phyloP scores from a whole-genome alignment of 2,113 vertebrate genomes.

The Scomber japonicus region DNA sequence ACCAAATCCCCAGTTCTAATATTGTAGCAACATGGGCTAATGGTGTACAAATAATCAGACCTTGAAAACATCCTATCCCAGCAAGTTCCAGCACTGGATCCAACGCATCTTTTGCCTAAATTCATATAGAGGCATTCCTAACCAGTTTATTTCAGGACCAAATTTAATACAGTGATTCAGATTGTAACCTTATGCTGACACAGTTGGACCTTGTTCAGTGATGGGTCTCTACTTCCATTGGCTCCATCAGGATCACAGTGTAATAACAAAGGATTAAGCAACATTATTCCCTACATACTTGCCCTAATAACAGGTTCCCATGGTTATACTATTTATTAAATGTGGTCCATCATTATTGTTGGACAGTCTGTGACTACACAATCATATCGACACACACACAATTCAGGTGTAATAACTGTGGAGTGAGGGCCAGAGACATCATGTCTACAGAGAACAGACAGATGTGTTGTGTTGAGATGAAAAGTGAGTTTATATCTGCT shows the following conservation, averaged over 20 bases:
- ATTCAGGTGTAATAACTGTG: slow-evolving; percentile 9
- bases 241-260: slow-evolving; percentile 41
- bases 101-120: background rate
- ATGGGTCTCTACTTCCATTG: background rate
- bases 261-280: slow-evolving; percentile 47
- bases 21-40: slow-evolving; percentile 29
- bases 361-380: background rate
- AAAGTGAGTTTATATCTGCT: slow-evolving; percentile 9
- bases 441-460: slow-evolving; percentile 54
- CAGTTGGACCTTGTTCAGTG: background rate
- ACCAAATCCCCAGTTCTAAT: slow-evolving; percentile 19
- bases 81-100: slow-evolving; percentile 26
- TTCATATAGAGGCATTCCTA: slow-evolving; percentile 6
- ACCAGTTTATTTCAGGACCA: background rate
- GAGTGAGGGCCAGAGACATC: slow-evolving; percentile 39
- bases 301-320: slow-evolving; percentile 21
- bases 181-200: background rate
- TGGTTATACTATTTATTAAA: background rate
- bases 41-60: slow-evolving; percentile 53
- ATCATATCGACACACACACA: background rate
- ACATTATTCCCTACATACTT: slow-evolving; percentile 27
- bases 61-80: slow-evolving; percentile 25
- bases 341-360: slow-evolving; percentile 13
- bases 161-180: slow-evolving; percentile 18
- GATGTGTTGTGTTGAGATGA: slow-evolving; percentile 10